phyloP scores from a whole-genome alignment of 2,888 invertebrate species.

The Parnassius apollo region DNA sequence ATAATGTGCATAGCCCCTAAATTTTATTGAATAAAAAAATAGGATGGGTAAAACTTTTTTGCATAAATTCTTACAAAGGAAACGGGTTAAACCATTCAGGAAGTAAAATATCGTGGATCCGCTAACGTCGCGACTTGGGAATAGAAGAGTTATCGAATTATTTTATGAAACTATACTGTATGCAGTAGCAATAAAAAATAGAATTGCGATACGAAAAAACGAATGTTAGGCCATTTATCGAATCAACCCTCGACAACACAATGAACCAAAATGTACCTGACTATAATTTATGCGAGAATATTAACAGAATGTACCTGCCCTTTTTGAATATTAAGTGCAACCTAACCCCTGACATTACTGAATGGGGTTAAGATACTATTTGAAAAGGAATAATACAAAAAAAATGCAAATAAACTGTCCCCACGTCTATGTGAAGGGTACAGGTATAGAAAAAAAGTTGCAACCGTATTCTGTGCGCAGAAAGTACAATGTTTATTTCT shows the following conservation, averaged over 20 bases:
- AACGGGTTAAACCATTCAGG: constrained; percentile 80
- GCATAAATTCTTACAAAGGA: constrained; percentile 81
- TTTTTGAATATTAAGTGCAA: constrained; percentile 82
- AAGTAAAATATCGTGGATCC: constrained; percentile 75
- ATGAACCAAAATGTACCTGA: constrained; percentile 80
- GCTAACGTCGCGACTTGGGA: constrained; percentile 48
- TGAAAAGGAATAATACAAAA: constrained; percentile 75
- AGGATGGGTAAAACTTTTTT: constrained; percentile 82
- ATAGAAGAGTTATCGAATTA: constrained; percentile 45
- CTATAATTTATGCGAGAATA: constrained; percentile 82
- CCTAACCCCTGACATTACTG: constrained; percentile 81
- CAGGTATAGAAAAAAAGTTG: constrained; percentile 74
- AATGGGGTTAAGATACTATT: constrained; percentile 81
- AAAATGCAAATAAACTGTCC: constrained; percentile 81
- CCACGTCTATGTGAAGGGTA: constrained; percentile 63
- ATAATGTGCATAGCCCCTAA: constrained; percentile 81
- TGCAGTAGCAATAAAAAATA: constrained; percentile 39
- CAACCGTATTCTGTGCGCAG: constrained; percentile 53
- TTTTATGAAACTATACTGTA: constrained; percentile 43
- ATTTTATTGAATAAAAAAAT: constrained; percentile 81
- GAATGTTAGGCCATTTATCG: constrained; percentile 48
- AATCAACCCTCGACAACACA: constrained; percentile 61
- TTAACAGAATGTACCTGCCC: constrained; percentile 82
- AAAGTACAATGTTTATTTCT: constrained; percentile 53
- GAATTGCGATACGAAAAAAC: constrained; percentile 40